Conservation (phyloP, 2,113 vertebrate genomes). For the Seriola rivoliana region DNA sequence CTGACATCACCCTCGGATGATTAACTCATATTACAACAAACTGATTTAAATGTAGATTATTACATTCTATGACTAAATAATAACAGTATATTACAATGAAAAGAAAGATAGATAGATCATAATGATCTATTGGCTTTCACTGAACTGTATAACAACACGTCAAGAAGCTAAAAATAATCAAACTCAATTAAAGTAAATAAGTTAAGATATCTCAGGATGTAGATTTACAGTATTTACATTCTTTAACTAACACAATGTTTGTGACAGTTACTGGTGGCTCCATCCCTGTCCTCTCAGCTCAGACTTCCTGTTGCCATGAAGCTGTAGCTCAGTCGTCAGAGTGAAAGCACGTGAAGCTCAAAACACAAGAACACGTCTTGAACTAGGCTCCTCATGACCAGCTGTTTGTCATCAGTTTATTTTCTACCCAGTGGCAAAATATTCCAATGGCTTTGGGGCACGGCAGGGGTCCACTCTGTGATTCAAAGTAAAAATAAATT, state of each 20-base stretch:
- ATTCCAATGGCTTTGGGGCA: constrained; percentile 70
- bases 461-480: constrained; percentile 69
- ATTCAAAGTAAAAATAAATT: constrained; percentile 64
- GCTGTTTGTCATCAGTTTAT: constrained; percentile 39
- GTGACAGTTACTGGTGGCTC: constrained; percentile 58
- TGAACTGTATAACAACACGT: constrained; percentile 74
- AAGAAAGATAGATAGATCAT: constrained; percentile 66
- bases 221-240: constrained; percentile 86
- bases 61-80: constrained; percentile 56
- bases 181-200: constrained; percentile 78
- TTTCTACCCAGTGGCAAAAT: constrained; percentile 43
- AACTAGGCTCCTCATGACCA: constrained; percentile 29
- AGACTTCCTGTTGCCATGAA: constrained; percentile 35
- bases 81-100: constrained; percentile 36
- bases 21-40: constrained; percentile 19
- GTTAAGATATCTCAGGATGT: constrained; percentile 76
- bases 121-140: constrained; percentile 77
- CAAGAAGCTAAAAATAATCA: constrained; percentile 74
- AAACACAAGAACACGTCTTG: constrained; percentile 48
- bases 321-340: constrained; percentile 39
- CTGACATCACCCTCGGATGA: constrained; percentile 35
- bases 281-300: constrained; percentile 28
- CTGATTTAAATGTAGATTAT: constrained; percentile 40
- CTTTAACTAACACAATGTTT: constrained; percentile 66
- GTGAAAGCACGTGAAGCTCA: constrained; percentile 58